phyloP scores from a whole-genome alignment of 2,888 invertebrate genomes.

The Flexamia atlantica region DNA sequence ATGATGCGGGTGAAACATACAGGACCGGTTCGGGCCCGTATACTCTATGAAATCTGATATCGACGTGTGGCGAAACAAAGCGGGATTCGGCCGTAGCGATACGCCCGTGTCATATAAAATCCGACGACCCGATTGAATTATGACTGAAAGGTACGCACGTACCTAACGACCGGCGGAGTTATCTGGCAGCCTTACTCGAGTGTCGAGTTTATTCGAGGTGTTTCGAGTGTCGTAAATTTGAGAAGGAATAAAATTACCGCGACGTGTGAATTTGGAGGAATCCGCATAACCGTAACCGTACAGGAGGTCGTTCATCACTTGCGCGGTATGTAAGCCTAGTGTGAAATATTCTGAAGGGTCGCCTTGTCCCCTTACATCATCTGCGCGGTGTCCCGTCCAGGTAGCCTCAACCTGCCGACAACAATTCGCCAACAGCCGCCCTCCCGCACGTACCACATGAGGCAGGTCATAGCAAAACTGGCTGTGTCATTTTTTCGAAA shows the following conservation, averaged over 20 bases:
- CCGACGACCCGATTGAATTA: slow-evolving; percentile 42
- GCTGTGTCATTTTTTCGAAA: too few relatives aligned
- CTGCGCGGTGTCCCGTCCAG: too few relatives aligned
- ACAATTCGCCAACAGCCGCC: too few relatives aligned
- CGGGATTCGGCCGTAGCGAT: slow-evolving; percentile 31
- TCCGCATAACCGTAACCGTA: too few relatives aligned
- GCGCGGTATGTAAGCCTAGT: too few relatives aligned
- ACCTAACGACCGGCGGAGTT: slow-evolving; percentile 36
- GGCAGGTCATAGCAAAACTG: too few relatives aligned
- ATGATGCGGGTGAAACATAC: slow-evolving; percentile 44
- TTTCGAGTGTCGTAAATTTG: not conserved
- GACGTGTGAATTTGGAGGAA: too few relatives aligned
- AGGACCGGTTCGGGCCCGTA: slow-evolving; percentile 9
- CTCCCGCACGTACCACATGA: too few relatives aligned
- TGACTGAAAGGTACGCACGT: slow-evolving; percentile 28
- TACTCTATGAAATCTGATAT: slow-evolving; percentile 49
- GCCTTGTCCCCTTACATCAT: too few relatives aligned
- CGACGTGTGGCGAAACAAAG: slow-evolving; percentile 36
- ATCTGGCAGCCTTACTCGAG: not conserved
- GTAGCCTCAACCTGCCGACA: too few relatives aligned
- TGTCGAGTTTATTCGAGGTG: not conserved
- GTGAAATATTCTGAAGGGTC: too few relatives aligned
- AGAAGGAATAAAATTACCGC: not conserved
- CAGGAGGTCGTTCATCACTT: too few relatives aligned
- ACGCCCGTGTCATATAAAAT: slow-evolving; percentile 37